phyloP scores from a whole-genome alignment of 2,113 vertebrate genomes.

The Candoia aspera region DNA sequence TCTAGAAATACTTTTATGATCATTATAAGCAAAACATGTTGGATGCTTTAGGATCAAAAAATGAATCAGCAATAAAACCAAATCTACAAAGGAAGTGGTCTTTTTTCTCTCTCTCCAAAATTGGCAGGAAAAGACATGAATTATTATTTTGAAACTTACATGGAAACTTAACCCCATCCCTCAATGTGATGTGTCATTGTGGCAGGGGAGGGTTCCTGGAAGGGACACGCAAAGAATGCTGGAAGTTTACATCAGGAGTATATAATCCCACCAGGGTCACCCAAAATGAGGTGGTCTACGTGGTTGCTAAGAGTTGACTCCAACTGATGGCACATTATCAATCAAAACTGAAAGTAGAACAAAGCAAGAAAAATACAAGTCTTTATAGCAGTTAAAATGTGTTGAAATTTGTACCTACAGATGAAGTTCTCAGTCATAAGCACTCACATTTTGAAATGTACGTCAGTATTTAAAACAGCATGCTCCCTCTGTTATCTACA shows the following conservation, averaged over 20 bases:
- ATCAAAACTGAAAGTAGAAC: neutral
- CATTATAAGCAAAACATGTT: slow-evolving; percentile 11
- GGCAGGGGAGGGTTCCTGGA: neutral
- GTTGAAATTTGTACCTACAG: neutral
- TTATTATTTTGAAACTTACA: neutral
- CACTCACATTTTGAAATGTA: neutral
- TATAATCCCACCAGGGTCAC: neutral
- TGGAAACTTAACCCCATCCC: neutral
- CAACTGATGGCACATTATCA: neutral
- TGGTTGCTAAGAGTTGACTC: neutral
- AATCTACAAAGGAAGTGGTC: neutral
- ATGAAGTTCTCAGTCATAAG: neutral
- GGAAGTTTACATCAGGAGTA: neutral
- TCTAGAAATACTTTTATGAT: slow-evolving; percentile 16
- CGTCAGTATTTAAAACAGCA: neutral
- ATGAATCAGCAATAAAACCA: neutral
- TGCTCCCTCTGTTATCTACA: neutral
- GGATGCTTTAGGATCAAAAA: slow-evolving; percentile 7
- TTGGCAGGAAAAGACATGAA: neutral
- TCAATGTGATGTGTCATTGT: neutral
- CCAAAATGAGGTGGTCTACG: neutral
- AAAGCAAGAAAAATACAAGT: neutral
- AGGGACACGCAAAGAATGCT: neutral
- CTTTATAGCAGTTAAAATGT: neutral
- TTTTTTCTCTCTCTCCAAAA: neutral